These are phyloP conservation scores for Nycticebus coucang DNA, from an alignment of 2,113 vertebrate species.

Conservation along the genomic window DNA sequence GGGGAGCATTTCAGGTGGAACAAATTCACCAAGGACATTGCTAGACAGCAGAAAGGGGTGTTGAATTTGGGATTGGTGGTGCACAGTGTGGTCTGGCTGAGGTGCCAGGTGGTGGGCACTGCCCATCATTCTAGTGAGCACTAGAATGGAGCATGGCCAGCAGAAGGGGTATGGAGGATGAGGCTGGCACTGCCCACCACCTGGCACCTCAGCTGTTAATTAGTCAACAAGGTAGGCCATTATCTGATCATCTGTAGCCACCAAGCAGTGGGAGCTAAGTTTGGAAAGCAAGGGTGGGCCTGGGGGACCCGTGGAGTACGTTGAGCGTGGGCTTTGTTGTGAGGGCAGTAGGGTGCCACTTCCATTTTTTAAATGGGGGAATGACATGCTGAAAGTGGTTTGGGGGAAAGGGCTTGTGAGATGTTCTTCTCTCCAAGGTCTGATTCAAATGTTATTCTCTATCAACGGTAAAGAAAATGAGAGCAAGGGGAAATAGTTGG, in stretches of 20 bases:
- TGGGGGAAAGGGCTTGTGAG: background rate
- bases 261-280: background rate
- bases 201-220: too few species aligned
- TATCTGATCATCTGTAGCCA: too few species aligned
- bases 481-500: background rate
- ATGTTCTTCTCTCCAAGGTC: background rate
- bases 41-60: background rate
- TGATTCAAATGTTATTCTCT: background rate
- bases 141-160: too few species aligned
- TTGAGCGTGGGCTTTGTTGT: fast-evolving
- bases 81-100: background rate
- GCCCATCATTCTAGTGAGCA: too few species aligned
- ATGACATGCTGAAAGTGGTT: background rate
- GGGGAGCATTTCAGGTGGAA: background rate
- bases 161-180: too few species aligned
- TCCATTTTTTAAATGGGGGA: background rate
- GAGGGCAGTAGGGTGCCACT: background rate
- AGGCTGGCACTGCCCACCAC: too few species aligned
- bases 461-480: background rate
- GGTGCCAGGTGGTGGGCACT: background rate
- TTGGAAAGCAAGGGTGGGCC: background rate
- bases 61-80: fast-evolving
- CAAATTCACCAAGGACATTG: background rate
- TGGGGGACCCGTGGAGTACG: background rate
- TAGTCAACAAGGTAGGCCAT: too few species aligned